phyloP scores from a whole-genome alignment of 2,113 vertebrate species.

The Catharus bicknelli region DNA sequence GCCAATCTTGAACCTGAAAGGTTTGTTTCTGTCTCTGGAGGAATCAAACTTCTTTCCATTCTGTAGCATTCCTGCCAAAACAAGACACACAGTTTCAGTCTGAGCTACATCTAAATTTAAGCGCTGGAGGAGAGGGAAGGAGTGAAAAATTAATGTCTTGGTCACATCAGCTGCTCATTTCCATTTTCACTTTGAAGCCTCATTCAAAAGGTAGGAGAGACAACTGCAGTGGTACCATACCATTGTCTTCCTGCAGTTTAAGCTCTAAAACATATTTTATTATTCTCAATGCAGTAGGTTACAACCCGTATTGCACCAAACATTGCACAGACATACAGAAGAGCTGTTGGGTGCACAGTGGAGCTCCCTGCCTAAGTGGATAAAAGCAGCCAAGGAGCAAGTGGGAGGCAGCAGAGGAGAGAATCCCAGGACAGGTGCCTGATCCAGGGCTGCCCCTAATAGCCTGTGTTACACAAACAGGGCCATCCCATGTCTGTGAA shows the following conservation, averaged over 20 bases:
- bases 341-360: background rate
- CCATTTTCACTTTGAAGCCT: background rate
- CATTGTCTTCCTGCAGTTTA: background rate
- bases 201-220: background rate
- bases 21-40: constrained; percentile 98
- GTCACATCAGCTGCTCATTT: background rate
- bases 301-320: background rate
- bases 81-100: constrained; percentile 21
- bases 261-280: background rate
- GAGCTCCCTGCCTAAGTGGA: background rate
- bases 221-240: background rate
- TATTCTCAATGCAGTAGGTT: background rate
- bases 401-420: background rate
- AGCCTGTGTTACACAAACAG: fast-evolving
- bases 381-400: background rate
- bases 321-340: background rate
- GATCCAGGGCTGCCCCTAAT: background rate
- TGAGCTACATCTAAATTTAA: background rate
- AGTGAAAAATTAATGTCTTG: background rate
- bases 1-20: constrained; percentile 96
- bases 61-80: constrained; percentile 91
- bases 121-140: background rate
- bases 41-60: constrained; percentile 99
- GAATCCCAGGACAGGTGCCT: background rate
- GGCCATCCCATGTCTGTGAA: background rate